Conservation (phyloP, 2,888 invertebrate genomes). For the Asteroscopus sphinx region DNA sequence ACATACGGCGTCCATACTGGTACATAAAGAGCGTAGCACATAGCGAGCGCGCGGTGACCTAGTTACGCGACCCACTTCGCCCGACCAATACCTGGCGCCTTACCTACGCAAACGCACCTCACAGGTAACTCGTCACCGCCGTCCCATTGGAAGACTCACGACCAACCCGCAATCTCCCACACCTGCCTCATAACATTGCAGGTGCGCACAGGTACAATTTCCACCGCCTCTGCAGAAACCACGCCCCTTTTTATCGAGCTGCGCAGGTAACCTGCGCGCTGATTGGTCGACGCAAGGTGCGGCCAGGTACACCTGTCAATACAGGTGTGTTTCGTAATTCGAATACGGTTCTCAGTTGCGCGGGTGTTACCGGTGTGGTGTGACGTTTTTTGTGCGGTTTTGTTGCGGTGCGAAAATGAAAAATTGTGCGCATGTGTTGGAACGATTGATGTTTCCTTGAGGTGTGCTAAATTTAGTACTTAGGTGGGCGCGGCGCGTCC, state of each 20-base stretch:
- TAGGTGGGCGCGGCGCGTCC: slow-evolving; percentile 83
- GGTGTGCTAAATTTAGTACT: slow-evolving; percentile 86
- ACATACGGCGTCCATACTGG: slow-evolving; percentile 31
- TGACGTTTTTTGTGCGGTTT: slow-evolving; percentile 57
- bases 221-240: slow-evolving; percentile 71
- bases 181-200: slow-evolving; percentile 71
- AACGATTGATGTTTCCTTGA: slow-evolving; percentile 89
- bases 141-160: slow-evolving; percentile 66
- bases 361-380: slow-evolving; percentile 52
- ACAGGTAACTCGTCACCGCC: slow-evolving; percentile 69
- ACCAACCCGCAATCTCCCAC: slow-evolving; percentile 71
- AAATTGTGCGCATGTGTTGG: slow-evolving; percentile 87
- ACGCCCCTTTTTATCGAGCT: slow-evolving; percentile 87
- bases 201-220: slow-evolving; percentile 78
- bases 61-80: slow-evolving; percentile 65
- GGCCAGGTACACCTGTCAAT: slow-evolving; percentile 77
- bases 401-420: slow-evolving; percentile 56
- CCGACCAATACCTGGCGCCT: slow-evolving; percentile 73
- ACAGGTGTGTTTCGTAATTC: slow-evolving; percentile 75
- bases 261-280: slow-evolving; percentile 88
- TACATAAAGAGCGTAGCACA: slow-evolving; percentile 43
- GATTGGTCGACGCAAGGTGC: slow-evolving; percentile 82
- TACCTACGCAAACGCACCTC: slow-evolving; percentile 66
- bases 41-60: slow-evolving; percentile 62
- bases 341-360: slow-evolving; percentile 59